A percentile compares a stretch with the other conserved stretches of the same genome.
These are phyloP conservation scores for Oryzias curvinotus DNA, from an alignment of 2,113 vertebrate species.

Conservation along the genomic window DNA sequence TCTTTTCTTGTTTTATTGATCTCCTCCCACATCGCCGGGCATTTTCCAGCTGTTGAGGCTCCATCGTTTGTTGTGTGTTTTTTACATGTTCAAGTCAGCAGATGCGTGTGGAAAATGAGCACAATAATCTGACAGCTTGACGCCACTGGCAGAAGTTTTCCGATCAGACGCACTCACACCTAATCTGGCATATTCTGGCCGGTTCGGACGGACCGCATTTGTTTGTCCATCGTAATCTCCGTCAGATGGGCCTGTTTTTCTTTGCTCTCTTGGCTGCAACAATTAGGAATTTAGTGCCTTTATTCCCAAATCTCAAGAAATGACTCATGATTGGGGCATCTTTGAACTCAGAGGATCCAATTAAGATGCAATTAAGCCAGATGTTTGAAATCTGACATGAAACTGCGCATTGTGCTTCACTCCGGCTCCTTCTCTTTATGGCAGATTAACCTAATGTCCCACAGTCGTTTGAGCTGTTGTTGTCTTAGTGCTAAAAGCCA, in stretches of 20 bases:
- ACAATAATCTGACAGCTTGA: background rate
- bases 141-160: slow-evolving; percentile 57
- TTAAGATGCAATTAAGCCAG: slow-evolving; percentile 26
- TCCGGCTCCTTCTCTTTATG: slow-evolving; percentile 38
- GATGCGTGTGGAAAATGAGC: background rate
- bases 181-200: slow-evolving; percentile 4
- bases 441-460: slow-evolving; percentile 45
- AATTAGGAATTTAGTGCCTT: slow-evolving; percentile 35
- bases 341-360: slow-evolving; percentile 46
- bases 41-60: slow-evolving; percentile 51
- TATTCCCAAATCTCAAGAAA: slow-evolving; percentile 28
- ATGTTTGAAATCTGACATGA: slow-evolving; percentile 45
- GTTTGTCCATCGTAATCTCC: slow-evolving; percentile 2
- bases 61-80: slow-evolving; percentile 32
- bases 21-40: slow-evolving; percentile 30
- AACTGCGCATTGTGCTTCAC: slow-evolving; percentile 48
- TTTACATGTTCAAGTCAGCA: background rate
- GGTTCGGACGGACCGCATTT: slow-evolving; percentile 1
- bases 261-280: background rate
- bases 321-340: slow-evolving; percentile 30
- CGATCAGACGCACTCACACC: slow-evolving; percentile 7
- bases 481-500: background rate
- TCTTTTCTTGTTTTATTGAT: too few relatives aligned
- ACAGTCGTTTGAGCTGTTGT: slow-evolving; percentile 9
- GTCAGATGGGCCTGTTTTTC: slow-evolving; percentile 11